A percentile compares a stretch with the other conserved stretches of the same genome.
Conservation (phyloP, 2,113 vertebrate species). For the Aphyosemion australe region DNA sequence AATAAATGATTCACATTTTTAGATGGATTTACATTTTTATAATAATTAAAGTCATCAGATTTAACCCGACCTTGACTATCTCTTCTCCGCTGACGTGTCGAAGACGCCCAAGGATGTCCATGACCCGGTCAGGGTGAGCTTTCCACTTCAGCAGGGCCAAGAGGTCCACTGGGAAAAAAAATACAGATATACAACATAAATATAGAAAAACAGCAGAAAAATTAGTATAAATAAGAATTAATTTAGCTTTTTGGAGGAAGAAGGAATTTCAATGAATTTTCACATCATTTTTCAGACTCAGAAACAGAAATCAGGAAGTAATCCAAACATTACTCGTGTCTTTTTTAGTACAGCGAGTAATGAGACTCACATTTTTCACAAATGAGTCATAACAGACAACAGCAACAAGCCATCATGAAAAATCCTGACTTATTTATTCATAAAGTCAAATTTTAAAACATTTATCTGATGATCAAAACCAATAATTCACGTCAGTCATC, state of each 20-base stretch:
- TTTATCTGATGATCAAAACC: background rate
- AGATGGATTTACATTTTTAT: too few relatives aligned
- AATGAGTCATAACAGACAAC: too few relatives aligned
- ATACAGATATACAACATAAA: background rate
- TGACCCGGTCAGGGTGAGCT: slow-evolving; percentile 91
- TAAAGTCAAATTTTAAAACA: background rate
- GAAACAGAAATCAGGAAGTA: background rate
- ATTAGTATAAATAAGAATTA: too few relatives aligned
- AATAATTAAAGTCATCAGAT: too few relatives aligned
- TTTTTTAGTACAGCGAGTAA: background rate
- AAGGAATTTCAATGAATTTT: too few relatives aligned
- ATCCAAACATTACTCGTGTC: background rate
- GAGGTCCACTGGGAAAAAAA: slow-evolving; percentile 85
- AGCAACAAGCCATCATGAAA: too few relatives aligned
- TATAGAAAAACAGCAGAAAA: background rate
- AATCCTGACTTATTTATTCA: background rate
- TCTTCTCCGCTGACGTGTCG: slow-evolving; percentile 96
- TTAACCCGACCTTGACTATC: slow-evolving; percentile 91
- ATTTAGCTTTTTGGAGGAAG: too few relatives aligned
- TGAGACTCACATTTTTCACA: too few relatives aligned
- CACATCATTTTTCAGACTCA: too few relatives aligned
- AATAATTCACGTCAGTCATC: too few relatives aligned
- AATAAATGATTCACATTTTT: too few relatives aligned
- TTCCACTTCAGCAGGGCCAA: slow-evolving; percentile 98
- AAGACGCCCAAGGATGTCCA: slow-evolving; percentile 92